Conservation (phyloP, 2,888 invertebrate genomes). For the Hirtodrosophila trivittata region DNA sequence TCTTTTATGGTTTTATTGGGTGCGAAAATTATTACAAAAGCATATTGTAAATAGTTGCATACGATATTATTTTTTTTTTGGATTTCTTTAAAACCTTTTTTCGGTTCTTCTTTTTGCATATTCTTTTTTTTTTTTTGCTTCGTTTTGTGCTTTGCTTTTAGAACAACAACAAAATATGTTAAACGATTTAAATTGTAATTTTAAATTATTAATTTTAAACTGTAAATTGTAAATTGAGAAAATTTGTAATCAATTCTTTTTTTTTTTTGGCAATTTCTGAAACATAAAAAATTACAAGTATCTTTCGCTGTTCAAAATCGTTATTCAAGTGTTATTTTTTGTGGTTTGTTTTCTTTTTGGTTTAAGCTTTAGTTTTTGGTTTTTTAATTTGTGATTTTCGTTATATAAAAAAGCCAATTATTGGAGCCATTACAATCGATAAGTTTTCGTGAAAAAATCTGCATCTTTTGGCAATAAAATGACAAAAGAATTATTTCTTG, state of each 20-base stretch:
- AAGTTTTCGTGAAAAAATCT: conserved; percentile 85
- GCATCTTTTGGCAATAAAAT: conserved; percentile 84
- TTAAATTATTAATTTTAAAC: conserved; percentile 73
- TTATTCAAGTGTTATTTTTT: conserved; percentile 40
- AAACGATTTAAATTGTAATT: conserved; percentile 55
- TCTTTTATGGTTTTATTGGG: conserved; percentile 37
- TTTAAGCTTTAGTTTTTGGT: conserved; percentile 39
- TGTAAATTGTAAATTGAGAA: too few species aligned
- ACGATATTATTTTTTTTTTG: conserved; percentile 40
- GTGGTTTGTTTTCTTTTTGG: conserved; percentile 41
- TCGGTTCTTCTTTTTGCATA: conserved; percentile 44
- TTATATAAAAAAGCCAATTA: conserved; percentile 82
- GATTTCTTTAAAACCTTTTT: conserved; percentile 46
- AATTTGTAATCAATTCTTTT: conserved; percentile 37
- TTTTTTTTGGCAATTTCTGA: conserved; percentile 43
- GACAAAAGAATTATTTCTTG: conserved; percentile 84
- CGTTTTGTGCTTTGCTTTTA: conserved; percentile 67
- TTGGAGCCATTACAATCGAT: conserved; percentile 85
- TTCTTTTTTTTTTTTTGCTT: conserved; percentile 54
- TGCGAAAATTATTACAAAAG: conserved; percentile 80
- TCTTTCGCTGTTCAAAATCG: conserved; percentile 48
- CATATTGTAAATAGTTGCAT: conserved; percentile 80
- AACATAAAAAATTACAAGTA: conserved; percentile 43
- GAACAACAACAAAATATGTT: conserved; percentile 81
- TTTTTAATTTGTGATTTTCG: conserved; percentile 34